These are phyloP conservation scores for Protaetia brevitarsis DNA, from an alignment of 1,140 invertebrate species.

Conservation along the genomic window DNA sequence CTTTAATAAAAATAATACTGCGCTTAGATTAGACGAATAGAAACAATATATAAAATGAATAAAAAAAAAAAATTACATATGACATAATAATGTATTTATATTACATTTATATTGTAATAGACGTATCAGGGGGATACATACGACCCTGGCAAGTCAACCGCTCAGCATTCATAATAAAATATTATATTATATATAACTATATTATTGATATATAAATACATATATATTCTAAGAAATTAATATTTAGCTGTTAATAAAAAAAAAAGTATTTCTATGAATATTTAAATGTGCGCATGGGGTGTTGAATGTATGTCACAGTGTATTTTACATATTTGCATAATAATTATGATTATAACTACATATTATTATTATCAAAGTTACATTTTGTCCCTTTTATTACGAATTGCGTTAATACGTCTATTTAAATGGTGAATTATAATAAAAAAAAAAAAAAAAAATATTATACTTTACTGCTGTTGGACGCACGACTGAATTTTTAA, in stretches of 20 bases:
- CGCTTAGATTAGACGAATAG: slow-evolving; percentile 34
- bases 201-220: slow-evolving; percentile 41
- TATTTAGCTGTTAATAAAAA: slow-evolving; percentile 38
- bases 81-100: neutral
- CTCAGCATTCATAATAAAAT: slow-evolving; percentile 47
- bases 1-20: slow-evolving; percentile 32
- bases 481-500: slow-evolving; percentile 24
- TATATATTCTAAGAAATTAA: slow-evolving; percentile 21
- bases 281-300: slow-evolving; percentile 40
- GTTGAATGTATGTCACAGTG: slow-evolving; percentile 39
- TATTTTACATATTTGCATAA: neutral
- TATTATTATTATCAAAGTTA: neutral
- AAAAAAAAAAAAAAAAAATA: slow-evolving; percentile 20
- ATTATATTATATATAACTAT: slow-evolving; percentile 39
- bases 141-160: slow-evolving; percentile 46
- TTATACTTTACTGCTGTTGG: slow-evolving; percentile 39
- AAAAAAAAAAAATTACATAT: neutral
- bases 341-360: neutral
- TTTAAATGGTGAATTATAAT: slow-evolving; percentile 23
- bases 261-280: slow-evolving; percentile 46
- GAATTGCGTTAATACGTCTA: neutral
- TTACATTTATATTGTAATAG: neutral
- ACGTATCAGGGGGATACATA: slow-evolving; percentile 33
- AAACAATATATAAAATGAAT: slow-evolving; percentile 24
- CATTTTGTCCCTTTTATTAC: neutral